Percentiles rank a stretch among this genome's conserved stretches.
Evolutionary conservation across 2,888 invertebrate genomes (phyloP).

Genomic region (Agriopis leucophaearia): DNA sequence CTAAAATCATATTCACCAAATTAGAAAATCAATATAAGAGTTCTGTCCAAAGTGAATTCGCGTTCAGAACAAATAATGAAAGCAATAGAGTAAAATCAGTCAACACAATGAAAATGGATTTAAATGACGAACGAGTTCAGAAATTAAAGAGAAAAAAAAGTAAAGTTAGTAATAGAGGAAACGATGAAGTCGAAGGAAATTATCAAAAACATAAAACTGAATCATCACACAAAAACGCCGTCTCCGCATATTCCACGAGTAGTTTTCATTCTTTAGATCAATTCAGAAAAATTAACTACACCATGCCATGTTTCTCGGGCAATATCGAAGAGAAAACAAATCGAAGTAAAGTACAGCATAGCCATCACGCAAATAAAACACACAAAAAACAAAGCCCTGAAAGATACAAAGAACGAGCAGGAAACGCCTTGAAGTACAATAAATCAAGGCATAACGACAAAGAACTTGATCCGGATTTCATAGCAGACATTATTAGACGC

Average conservation of each 20-base stretch:
- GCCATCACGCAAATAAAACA: slow-evolving; percentile 39
- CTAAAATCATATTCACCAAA: slow-evolving; percentile 65
- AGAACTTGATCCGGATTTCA: slow-evolving; percentile 70
- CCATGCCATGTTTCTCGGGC: slow-evolving; percentile 41
- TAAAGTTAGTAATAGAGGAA: slow-evolving; percentile 47
- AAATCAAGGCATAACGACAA: slow-evolving; percentile 49
- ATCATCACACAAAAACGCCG: slow-evolving; percentile 54
- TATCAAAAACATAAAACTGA: slow-evolving; percentile 55
- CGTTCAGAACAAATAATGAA: slow-evolving; percentile 38
- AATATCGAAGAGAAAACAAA: slow-evolving; percentile 46
- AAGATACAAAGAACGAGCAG: slow-evolving; percentile 45
- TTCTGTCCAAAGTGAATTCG: slow-evolving; percentile 55
- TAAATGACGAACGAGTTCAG: slow-evolving; percentile 24
- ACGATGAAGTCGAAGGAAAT: slow-evolving; percentile 43
- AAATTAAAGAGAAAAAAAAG: slow-evolving; percentile 53
- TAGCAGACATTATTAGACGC: slow-evolving; percentile 72
- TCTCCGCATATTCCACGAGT: slow-evolving; percentile 56
- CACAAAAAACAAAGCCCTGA: slow-evolving; percentile 48
- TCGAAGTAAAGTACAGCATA: slow-evolving; percentile 46
- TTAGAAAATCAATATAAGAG: slow-evolving; percentile 55
- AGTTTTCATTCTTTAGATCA: slow-evolving; percentile 64
- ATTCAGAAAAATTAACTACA: slow-evolving; percentile 44
- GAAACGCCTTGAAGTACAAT: slow-evolving; percentile 38
- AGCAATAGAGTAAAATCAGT: slow-evolving; percentile 19
- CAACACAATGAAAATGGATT: slow-evolving; percentile 21